A percentile compares a stretch with the other conserved stretches of the same genome.
Conservation (phyloP, 2,888 invertebrate genomes). For the Campopleginae sp. region DNA sequence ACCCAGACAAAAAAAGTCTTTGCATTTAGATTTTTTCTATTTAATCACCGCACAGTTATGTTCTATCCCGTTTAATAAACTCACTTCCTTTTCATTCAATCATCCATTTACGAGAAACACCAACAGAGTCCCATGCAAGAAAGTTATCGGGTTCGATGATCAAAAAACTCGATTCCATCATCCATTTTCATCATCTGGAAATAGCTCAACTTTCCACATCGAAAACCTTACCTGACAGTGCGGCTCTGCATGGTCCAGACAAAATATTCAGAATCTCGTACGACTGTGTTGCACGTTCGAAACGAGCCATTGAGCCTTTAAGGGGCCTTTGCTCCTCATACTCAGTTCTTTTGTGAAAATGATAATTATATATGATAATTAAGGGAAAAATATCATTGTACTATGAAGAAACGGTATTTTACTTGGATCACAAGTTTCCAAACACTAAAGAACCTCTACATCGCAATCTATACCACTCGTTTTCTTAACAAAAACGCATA, state of each 20-base stretch:
- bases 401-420: background rate
- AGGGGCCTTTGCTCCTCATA: too few species aligned
- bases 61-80: background rate
- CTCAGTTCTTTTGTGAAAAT: too few species aligned
- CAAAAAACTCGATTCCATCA: background rate
- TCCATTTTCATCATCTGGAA: background rate
- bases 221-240: too few species aligned
- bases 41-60: background rate
- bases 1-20: slow-evolving; percentile 10
- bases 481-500: slow-evolving; percentile 74
- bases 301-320: background rate
- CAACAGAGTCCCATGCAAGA: background rate
- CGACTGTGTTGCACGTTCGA: background rate
- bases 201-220: background rate
- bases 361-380: too few species aligned
- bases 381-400: background rate
- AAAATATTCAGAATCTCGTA: background rate
- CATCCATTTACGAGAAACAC: background rate
- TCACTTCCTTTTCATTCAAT: background rate
- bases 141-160: background rate
- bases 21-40: background rate
- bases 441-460: slow-evolving; percentile 18
- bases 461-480: slow-evolving; percentile 46
- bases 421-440: background rate
- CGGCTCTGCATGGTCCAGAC: background rate